Base-by-base conservation (phyloP, 2,797 vertebrate genomes). In the Pseudomugil tenellus region DNA sequence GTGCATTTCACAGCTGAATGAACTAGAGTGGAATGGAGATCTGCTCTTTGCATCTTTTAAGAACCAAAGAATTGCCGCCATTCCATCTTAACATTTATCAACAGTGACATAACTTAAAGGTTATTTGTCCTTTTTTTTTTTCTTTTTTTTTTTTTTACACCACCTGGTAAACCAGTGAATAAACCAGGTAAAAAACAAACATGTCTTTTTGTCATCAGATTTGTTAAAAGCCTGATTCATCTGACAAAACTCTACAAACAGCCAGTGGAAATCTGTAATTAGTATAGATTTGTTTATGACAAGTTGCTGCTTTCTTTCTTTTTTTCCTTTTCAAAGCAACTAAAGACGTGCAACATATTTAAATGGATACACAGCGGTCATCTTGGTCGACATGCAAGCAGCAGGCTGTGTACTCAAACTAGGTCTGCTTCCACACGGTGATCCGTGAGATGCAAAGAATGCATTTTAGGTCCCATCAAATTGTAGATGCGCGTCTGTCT, bases 41-140 rank as follows among this genome's bases (percentile, higher is more conserved):
- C 60, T 75, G 35, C 13, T 75, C 8, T 28, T 46, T 41, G 51
- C 41, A 57, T 72, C 41, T 78, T 72, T 79, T 35, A 56, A 80
- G 81, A 91, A 91, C 92, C 89, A 92, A 93, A 93, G 90, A 93
- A 71, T 86, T 84, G 63, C 66, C 23, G 46, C 75, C 79, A 74
- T 74, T 61, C 66, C 68, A 80, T 81, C 67, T 12, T 41, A 69
- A 66, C 54, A 74, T 41, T 69, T 71, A 12, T 68, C 55, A 49
- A 10, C 61, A 1, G 32, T 58, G 69, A 79, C 66, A 19, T 19
- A 26, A 71, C 19, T 19, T 41, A 51, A 58, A 12, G 62, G 54
- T 64, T 63, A 60, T 61, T 75, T 7, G 35, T 68, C 60, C 3
- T 74, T 21, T 19, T 54, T 17, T 3, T 52, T 28, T 28, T 3